These are phyloP conservation scores for Spea hammondii DNA, from an alignment of 2,797 vertebrate genomes.

Conservation along the genomic window DNA sequence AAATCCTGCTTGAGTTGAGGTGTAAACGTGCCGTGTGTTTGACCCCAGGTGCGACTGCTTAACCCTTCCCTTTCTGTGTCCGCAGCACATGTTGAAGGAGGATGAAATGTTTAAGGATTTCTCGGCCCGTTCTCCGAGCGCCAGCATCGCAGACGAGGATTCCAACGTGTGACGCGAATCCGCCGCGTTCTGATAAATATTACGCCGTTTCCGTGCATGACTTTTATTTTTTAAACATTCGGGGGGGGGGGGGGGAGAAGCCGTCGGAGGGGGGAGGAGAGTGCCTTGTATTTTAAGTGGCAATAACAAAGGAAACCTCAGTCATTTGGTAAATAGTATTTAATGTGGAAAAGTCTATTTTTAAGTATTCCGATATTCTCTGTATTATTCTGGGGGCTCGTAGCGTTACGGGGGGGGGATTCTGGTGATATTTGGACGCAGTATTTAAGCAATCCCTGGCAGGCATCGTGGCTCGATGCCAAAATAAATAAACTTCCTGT, in stretches of 20 bases:
- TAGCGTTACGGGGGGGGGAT: background rate
- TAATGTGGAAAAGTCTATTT: constrained; percentile 53
- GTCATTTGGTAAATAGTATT: constrained; percentile 55
- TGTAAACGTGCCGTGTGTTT: no score
- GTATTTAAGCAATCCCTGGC: no score
- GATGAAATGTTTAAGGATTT: constrained; percentile 92
- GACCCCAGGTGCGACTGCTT: no score
- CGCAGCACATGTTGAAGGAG: constrained; percentile 95
- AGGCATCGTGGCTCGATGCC: no score
- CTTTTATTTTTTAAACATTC: no score
- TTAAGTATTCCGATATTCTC: constrained; percentile 59
- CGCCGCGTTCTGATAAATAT: background rate
- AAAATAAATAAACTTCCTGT: no score
- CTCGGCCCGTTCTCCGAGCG: constrained; percentile 78
- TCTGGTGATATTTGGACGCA: no score
- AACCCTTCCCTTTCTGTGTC: background rate
- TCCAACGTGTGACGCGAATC: constrained; percentile 78
- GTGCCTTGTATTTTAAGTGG: constrained; percentile 58
- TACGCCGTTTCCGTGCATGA: no score
- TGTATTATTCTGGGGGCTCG: background rate
- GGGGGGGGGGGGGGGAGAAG: background rate
- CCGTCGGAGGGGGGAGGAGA: constrained; percentile 10
- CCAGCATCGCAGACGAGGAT: constrained; percentile 88
- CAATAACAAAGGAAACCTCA: constrained; percentile 56
- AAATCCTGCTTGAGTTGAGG: no score